A percentile compares a stretch with the other conserved stretches of the same genome.
phyloP scores from a whole-genome alignment of 2,797 vertebrate species.

The Poecilia wingei region DNA sequence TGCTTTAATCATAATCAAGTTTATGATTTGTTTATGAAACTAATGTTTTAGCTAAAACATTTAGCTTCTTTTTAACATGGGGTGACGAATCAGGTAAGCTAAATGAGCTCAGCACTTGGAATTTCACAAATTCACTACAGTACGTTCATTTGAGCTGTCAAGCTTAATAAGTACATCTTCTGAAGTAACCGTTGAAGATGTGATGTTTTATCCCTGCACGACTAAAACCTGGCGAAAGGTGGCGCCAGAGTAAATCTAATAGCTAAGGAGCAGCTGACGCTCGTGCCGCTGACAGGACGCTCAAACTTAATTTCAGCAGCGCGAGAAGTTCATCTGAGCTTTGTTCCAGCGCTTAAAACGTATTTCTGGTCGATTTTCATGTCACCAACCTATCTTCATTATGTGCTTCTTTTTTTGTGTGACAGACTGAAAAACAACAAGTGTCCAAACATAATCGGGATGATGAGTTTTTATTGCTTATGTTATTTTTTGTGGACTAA shows the following conservation, averaged over 20 bases:
- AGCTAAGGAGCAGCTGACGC: not conserved
- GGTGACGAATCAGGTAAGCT: not conserved
- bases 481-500: not conserved
- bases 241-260: conserved; percentile 56
- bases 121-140: not conserved
- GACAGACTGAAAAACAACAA: not conserved
- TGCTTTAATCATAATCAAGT: not conserved
- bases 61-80: not conserved
- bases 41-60: too few species aligned
- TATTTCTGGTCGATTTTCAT: not conserved
- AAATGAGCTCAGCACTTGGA: not conserved
- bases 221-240: conserved; percentile 46
- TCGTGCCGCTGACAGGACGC: conserved; percentile 23
- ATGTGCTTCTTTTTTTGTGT: too few species aligned
- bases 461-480: not conserved
- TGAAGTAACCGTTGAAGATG: not conserved
- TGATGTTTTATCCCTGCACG: not conserved
- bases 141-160: not conserved
- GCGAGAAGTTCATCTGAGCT: not conserved
- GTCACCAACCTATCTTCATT: not conserved
- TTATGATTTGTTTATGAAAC: too few species aligned
- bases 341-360: not conserved
- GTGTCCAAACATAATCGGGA: not conserved
- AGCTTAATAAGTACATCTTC: not conserved
- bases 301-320: not conserved